Evolutionary conservation across 2,797 vertebrate genomes (phyloP), one percentile per base, ranked within the genome.

Genomic region (Pelodytes ibericus): DNA sequence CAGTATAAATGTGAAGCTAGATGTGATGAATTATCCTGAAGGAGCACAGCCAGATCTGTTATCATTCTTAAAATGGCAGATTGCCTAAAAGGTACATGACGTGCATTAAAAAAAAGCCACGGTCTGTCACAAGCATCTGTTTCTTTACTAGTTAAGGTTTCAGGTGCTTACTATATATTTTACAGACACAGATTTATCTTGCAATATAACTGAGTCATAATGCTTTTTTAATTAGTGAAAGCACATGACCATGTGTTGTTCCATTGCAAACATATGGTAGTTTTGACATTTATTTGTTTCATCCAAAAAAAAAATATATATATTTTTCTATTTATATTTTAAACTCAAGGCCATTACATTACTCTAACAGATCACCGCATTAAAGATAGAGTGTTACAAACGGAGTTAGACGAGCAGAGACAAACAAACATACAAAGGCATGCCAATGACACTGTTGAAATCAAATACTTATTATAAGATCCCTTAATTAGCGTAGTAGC

Each of bases 211-310:
- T 71, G 75, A 77, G 75, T 77, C 75, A 77, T 68, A 71, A 53
- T 30, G 49, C 74, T 77, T 71, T 76, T 76, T 76, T 71, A 77
- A 77, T 77, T 77, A 77, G 68, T 33, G 51, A 71, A 65, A 53
- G 61, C 68, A 67, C 75, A 78, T 66, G 69, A 72, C 36, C 62
- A 78, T 72, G 75, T 78, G 69, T 58, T 78, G 31, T n/a, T n/a
- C n/a, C 75, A 26, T 78, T 49, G 53, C 30, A 72, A 67, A 59
- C 62, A 78, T 71, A 72, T 72, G 75, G 62, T 26, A 36, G 51
- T 49, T 67, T 72, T 71, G 67, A 57, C 69, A 62, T 71, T 77
- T 78, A 39, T 72, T 78, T 66, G 22, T 72, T 60, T 15, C 27
- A 36, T n/a, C 62, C 22, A 72, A 66, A 72, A 60, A 22, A 30